Evolutionary conservation across 2,797 vertebrate species (phyloP), one percentile per base, ranked within the genome.

Genomic region (Amblyopsis hoosieri): DNA sequence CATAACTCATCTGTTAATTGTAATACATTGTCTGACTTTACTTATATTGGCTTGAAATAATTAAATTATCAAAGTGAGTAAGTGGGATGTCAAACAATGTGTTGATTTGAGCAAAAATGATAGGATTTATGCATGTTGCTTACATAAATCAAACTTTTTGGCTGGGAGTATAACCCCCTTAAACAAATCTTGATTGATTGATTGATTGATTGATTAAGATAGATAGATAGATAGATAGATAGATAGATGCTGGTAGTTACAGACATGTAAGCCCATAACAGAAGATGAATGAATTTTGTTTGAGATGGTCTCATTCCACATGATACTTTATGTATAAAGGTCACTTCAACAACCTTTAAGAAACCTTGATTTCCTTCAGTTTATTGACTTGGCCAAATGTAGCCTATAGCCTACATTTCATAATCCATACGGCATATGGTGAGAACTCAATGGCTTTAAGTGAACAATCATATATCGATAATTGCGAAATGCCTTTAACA

Each of bases 401-500:
- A 37, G 37, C 37, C 37, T 72, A 54, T 51, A 3, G 23, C 3
- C 23, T 23, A 15, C 12, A 51, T 66, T 55, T 47, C 58, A 11
- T 1, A 23, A 4, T 0, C 14, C 14, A 49, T 45, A 23, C 3
- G 23, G 23, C 3, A 23, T 23, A 23, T 62, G 37, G 10, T 11
- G 12, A 56, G 67, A 67, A 60, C 56, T 60, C 37, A 17, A 45
- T 45, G 23, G 51, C 46, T 64, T 17, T 4, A 15, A 29, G 51
- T 17, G 49, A 70, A 73, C 51, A 2, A 15, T 51, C 55, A 57
- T 51, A 66, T 29, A 66, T 29, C 74, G 55, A 48, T 46, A 66
- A 54, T 75, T 74, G 63, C 67, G 69, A 70, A 74, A 79, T 72
- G 68, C 75, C 78, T 74, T 42, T 72, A 54, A 69, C 64, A 64